Base-by-base conservation (phyloP, 2,113 vertebrate genomes). In the Dicentrarchus labrax region DNA sequence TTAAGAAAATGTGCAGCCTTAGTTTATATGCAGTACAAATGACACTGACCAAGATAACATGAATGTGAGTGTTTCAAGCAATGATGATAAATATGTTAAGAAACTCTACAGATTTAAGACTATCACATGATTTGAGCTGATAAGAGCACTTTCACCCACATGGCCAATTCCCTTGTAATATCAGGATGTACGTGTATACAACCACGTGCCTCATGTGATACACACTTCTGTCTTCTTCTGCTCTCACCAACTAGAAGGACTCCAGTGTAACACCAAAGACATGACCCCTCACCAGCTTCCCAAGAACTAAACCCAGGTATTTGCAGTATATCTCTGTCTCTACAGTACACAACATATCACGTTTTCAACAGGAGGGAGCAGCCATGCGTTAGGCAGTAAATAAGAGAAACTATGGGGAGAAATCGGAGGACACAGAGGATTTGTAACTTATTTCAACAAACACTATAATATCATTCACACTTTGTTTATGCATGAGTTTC, bases 251-350 rank as follows among this genome's bases (percentile, higher is more conserved):
- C 54, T 38, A 61, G 59, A 66, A 60, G 15, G 43, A 60, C 21
- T 24, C 5, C 22, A 16, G 54, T 16, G 38, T 22, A 30, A 24
- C 39, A 76, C 67, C 61, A 77, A 56, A 62, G 54, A 68, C n/a
- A 66, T 12, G 12, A 80, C 17, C 70, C 41, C 51, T 59, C 36
- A 72, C 48, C 47, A 59, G 51, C 65, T 53, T 64, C 11, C 72
- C 45, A 83, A 79, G 39, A 66, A 83, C 0, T 53, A 22, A 72
- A 68, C 41, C 36, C 51, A 68, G 38, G n/a, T 64, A 38, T 76
- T 39, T 72, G 17, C 47, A 51, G 72, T 38, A 71, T 39, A n/a
- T 61, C 24, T 72, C 60, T 39, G 54, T 22, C 19, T 30, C 56
- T 22, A 22, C 22, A 53, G 21, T 19, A 24, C 21, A 45, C 9